Percentiles rank a stretch among this genome's conserved stretches.
phyloP scores from a whole-genome alignment of 2,888 invertebrate genomes.

The Heliconius cydno region DNA sequence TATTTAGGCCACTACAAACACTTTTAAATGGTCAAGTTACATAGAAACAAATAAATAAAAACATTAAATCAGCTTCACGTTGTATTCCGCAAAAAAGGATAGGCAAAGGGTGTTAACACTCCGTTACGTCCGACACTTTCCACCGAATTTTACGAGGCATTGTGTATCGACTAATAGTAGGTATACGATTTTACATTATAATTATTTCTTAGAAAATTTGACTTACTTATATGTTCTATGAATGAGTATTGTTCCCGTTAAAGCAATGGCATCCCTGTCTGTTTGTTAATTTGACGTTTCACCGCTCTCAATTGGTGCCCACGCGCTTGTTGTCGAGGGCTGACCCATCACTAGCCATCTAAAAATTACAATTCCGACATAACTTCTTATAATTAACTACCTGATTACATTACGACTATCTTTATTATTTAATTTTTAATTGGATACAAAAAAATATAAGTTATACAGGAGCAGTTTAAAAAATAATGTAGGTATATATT shows the following conservation, averaged over 20 bases:
- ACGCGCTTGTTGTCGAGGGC: conserved; percentile 57
- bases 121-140: too few species aligned
- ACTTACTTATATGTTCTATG: conserved; percentile 26
- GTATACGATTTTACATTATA: background rate
- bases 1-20: too few species aligned
- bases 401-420: background rate
- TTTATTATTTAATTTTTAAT: background rate
- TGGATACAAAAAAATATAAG: background rate
- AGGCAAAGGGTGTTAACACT: too few species aligned
- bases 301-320: conserved; percentile 76
- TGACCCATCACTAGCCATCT: conserved; percentile 70
- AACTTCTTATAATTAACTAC: conserved; percentile 44
- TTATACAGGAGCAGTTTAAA: background rate
- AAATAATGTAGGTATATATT: background rate
- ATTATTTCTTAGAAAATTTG: conserved; percentile 35
- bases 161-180: too few species aligned
- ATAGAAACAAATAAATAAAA: too few species aligned
- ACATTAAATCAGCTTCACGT: too few species aligned
- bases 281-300: conserved; percentile 72
- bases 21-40: too few species aligned
- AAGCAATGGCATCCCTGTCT: conserved; percentile 59
- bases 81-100: too few species aligned
- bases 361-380: conserved; percentile 76
- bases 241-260: conserved; percentile 39
- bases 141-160: too few species aligned